Base-by-base conservation (phyloP, 2,888 invertebrate genomes). In the Andrena minutula region DNA sequence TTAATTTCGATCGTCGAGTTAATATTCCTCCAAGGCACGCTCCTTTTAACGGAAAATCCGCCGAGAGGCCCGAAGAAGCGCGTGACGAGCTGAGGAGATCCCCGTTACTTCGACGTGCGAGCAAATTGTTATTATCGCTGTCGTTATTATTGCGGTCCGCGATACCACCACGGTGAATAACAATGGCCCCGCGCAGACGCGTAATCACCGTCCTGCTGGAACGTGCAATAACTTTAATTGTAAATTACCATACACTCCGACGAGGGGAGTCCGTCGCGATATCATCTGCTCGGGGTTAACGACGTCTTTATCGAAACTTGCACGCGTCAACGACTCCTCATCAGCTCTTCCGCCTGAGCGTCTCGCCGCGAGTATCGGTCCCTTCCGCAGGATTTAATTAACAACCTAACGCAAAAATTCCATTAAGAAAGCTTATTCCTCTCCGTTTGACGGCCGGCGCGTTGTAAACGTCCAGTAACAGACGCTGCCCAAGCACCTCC, bases 41-140 rank as follows among this genome's bases (percentile, higher is more conserved):
- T 10, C 56, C 41, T 26, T 16, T 63, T 47, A 41, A 30, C 49
- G 60, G 61, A 77, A 77, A 65, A 79, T 77, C 53, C 61, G 23
- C 56, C 12, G 51, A 12, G 64, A 64, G 63, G 28, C 16, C 26
- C 1, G 70, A 61, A 20, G 60, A 49, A 72, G 77, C 53, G 28
- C 51, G 49, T 26, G 8, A 10, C 58, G 2, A n/a, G n/a, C 53
- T 4, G 3, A 1, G 16, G 16, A 16, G 41, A 41, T 41, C 51
- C 63, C 83, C 81, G 85, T 86, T 84, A 85, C 70, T 69, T 47
- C 58, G 8, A 7, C 61, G n/a, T 26, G 51, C 41, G 66, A 23
- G 69, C 71, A 51, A 63, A 78, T 85, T 60, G 58, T 85, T 83
- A 85, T 84, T 84, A 86, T 84, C 79, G 69, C 53, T 53, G 73